Conservation (phyloP, 2,888 invertebrate genomes). For the Candidula unifasciata region DNA sequence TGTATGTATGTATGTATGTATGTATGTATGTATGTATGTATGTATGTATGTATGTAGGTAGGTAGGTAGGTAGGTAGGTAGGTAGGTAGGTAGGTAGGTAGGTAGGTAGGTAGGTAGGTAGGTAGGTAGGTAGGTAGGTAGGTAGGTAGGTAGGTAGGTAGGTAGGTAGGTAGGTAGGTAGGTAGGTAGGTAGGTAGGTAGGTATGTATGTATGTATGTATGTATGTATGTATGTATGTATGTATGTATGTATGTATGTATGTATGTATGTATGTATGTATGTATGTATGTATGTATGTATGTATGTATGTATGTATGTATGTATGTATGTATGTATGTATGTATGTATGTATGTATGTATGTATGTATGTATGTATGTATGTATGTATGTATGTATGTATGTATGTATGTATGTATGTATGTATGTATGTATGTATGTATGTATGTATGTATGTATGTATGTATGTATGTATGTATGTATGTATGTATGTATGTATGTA, state of each 20-base stretch:
- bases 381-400: background rate
- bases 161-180: too few species aligned
- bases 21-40: constrained; percentile 28
- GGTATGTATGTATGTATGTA: background rate
- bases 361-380: constrained; percentile 16
- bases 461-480: constrained; percentile 20
- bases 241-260: background rate
- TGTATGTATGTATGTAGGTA: constrained; percentile 23
- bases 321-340: background rate
- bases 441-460: constrained; percentile 13
- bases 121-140: background rate
- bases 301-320: background rate
- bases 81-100: background rate
- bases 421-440: constrained; percentile 7
- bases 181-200: background rate
- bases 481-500: constrained; percentile 21
- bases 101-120: constrained; percentile 1
- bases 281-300: background rate
- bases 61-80: background rate
- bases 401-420: constrained; percentile 1
- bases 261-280: constrained; percentile 18
- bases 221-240: constrained; percentile 1
- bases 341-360: constrained; percentile 1
- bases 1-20: constrained; percentile 30
- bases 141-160: background rate